Base-by-base conservation (phyloP, 2,113 vertebrate genomes). In the Toxostoma redivivum region DNA sequence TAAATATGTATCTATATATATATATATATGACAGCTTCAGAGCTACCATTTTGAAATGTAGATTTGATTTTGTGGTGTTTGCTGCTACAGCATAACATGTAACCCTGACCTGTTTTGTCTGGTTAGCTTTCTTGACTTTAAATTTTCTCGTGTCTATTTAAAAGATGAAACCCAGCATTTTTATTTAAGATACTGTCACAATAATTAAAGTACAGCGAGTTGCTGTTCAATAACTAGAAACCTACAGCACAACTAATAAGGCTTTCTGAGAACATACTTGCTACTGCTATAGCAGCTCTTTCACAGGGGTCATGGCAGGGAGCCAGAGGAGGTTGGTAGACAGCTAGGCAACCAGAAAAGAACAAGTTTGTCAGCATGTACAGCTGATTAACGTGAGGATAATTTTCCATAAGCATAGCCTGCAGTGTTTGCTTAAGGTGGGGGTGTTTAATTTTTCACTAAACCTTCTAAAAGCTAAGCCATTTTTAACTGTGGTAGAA, bases 281-380 rank as follows among this genome's bases (percentile, higher is more conserved):
- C 57, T 84, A 5, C 44, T 90, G 80, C 65, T 86, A 11, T 45
- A 86, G 69, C 94, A 93, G 80, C 67, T 93, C 51, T 96, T 93
- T 95, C 73, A 94, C 88, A 94, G 87, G 94, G 94, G 96, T 97
- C 96, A 47, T 97, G 95, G 93, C 65, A 0, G 66, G 80, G 65
- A 95, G 96, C 94, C 94, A 96, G 88, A 64, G 90, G 88, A 93
- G 95, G 90, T 50, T 90, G 92, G 65, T 94, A 92, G 60, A 93
- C 57, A 96, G 95, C 95, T 93, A 95, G 92, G 96, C 97, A 97
- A 97, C 88, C 86, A 94, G 96, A 96, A 96, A 93, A 97, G 97
- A 98, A 97, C 89, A 96, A 97, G 92, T 90, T 85, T 94, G 96
- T 98, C 97, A 97, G 97, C 97, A 94, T 97, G 94, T 94, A 93